Evolutionary conservation across 1,140 invertebrate genomes (phyloP).

Genomic region (Neodiprion pinetum): DNA sequence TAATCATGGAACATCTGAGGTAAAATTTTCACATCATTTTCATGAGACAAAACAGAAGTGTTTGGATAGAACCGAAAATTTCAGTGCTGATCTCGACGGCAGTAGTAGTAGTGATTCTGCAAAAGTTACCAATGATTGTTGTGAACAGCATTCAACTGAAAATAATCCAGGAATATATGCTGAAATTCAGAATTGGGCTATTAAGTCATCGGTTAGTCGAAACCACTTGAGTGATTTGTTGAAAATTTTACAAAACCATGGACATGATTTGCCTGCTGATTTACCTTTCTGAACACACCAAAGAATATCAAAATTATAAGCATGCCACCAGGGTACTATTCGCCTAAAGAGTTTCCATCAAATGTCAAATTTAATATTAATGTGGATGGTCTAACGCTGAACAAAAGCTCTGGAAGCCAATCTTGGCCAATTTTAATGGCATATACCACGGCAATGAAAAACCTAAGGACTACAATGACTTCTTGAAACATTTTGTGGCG

Average conservation of each 20-base stretch:
- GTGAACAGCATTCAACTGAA: background rate
- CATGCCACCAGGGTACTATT: conserved; percentile 19
- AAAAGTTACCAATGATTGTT: background rate
- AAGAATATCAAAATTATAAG: conserved; percentile 14
- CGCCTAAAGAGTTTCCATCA: conserved; percentile 1
- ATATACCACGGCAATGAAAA: conserved; percentile 27
- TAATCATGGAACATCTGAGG: background rate
- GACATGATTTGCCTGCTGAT: conserved; percentile 21
- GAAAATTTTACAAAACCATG: conserved; percentile 19
- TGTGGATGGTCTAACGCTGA: conserved; percentile 27
- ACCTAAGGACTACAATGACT: conserved; percentile 26
- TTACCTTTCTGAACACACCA: conserved; percentile 23
- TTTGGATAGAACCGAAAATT: background rate
- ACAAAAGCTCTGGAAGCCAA: conserved; percentile 17
- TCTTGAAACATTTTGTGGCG: conserved; percentile 26
- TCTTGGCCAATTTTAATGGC: conserved; percentile 26
- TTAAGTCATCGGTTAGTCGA: conserved; percentile 11
- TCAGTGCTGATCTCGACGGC: background rate
- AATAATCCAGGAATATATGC: background rate
- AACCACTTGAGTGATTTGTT: background rate
- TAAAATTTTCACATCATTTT: background rate
- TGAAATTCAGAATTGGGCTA: conserved; percentile 20
- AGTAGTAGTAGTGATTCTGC: background rate
- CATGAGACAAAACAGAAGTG: background rate
- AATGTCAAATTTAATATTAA: conserved; percentile 18